Evolutionary conservation across 2,888 invertebrate genomes (phyloP), one percentile per base, ranked within the genome.

Genomic region (Chydorus sphaericus): DNA sequence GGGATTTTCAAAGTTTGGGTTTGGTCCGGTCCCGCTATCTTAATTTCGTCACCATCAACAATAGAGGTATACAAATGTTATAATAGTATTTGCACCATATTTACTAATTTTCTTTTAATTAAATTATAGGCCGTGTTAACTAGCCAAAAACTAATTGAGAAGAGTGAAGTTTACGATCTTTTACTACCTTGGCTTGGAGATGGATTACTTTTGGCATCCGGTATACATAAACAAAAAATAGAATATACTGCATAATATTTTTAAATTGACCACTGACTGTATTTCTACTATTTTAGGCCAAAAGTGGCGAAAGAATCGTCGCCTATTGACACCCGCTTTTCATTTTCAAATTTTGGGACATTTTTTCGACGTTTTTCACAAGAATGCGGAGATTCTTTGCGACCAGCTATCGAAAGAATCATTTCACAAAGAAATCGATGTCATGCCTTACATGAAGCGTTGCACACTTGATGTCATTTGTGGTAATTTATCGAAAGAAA

Each of bases 341-440:
- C 73, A 73, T 62, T 73, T 72, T 62, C 68, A 69, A 57, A 71
- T 73, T 56, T 63, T 73, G 28, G 64, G 69, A 54, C 71, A 71
- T 59, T 73, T 71, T 60, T 62, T 71, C 36, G 64, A 66, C 6
- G 68, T 71, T 3, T 71, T 73, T 62, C 70, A 73, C 59, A 61
- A 67, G 2, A 58, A 60, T 14, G 61, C 66, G 8, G 61, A 73
- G 60, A 58, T 66, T 3, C 44, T 56, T 10, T 26, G 39, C 18
- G 51, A 37, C n/a, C 26, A 33, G 26, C 38, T 54, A 30, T 36
- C 36, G 26, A 58, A 65, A 20, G 54, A 36, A n/a, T 26, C 18
- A 14, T 23, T 48, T n/a, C 10, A 23, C 8, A 39, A 38, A 18
- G 59, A 58, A 20, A 57, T 63, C 11, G 66, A 71, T 58, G 65